These are phyloP conservation scores for Platichthys stellatus DNA, from an alignment of 2,113 vertebrate genomes.

Conservation along the genomic window DNA sequence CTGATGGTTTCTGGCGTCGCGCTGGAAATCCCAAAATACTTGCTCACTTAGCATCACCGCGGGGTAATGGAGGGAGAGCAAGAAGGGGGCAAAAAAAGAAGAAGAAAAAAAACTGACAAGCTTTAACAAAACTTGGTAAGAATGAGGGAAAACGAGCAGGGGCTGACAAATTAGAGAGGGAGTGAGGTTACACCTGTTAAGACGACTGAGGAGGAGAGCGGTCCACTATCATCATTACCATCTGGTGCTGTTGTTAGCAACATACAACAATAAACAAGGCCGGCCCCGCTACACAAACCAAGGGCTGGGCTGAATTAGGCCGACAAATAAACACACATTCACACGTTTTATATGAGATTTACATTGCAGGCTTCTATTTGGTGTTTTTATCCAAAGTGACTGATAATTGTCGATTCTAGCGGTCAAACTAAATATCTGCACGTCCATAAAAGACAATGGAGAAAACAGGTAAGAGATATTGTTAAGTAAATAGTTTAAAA, in stretches of 20 bases:
- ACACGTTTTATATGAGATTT: slow-evolving; percentile 36
- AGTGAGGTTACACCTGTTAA: slow-evolving; percentile 73
- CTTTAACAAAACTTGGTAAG: slow-evolving; percentile 47
- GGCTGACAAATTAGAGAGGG: slow-evolving; percentile 58
- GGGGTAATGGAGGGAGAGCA: slow-evolving; percentile 52
- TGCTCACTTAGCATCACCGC: slow-evolving; percentile 69
- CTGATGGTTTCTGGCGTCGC: slow-evolving; percentile 65
- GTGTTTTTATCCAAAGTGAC: slow-evolving; percentile 26
- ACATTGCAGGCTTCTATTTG: slow-evolving; percentile 25
- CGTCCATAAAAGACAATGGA: not conserved
- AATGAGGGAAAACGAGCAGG: slow-evolving; percentile 50
- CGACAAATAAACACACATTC: slow-evolving; percentile 54
- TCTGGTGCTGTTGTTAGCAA: slow-evolving; percentile 78
- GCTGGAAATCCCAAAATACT: slow-evolving; percentile 68
- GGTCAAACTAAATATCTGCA: not conserved
- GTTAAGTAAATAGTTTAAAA: no score
- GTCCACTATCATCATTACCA: slow-evolving; percentile 67
- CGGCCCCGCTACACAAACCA: slow-evolving; percentile 48
- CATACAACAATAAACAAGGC: slow-evolving; percentile 73
- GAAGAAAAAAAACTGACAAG: slow-evolving; percentile 3
- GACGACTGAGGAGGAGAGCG: slow-evolving; percentile 38
- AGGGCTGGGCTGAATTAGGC: slow-evolving; percentile 64
- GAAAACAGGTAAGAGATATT: not conserved
- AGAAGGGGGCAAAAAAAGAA: not conserved
- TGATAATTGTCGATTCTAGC: slow-evolving; percentile 19